Evolutionary conservation across 2,113 vertebrate species (phyloP).

Genomic region (Zootoca vivipara): DNA sequence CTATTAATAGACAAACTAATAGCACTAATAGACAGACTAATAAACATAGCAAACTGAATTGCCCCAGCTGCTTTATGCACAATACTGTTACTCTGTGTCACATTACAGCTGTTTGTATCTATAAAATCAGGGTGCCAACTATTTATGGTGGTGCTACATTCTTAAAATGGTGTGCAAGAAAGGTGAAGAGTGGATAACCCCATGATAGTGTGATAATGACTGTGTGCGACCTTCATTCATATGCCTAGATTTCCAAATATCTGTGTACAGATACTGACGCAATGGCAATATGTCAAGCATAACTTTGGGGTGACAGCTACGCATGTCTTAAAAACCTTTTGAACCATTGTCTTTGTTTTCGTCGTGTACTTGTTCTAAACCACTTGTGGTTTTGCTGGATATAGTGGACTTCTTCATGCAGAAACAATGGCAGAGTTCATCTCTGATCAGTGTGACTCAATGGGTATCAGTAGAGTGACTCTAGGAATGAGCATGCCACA

Average conservation of each 20-base stretch:
- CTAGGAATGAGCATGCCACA: conserved; percentile 22
- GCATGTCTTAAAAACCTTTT: conserved; percentile 26
- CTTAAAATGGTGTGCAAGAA: not conserved
- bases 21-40: too few relatives aligned
- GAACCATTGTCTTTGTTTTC: not conserved
- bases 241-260: not conserved
- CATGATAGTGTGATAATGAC: not conserved
- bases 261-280: not conserved
- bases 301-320: not conserved
- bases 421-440: conserved; percentile 53
- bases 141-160: not conserved
- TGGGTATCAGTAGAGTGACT: conserved; percentile 17
- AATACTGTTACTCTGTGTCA: not conserved
- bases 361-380: not conserved
- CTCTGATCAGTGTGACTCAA: conserved; percentile 9
- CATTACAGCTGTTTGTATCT: conserved; percentile 14
- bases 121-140: not conserved
- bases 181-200: not conserved
- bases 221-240: not conserved
- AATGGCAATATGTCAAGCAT: fast-evolving
- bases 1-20: not conserved
- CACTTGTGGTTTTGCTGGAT: conserved; percentile 17
- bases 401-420: conserved; percentile 9
- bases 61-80: not conserved
- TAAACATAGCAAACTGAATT: not conserved